Evolutionary conservation across 2,797 vertebrate species (phyloP).

Genomic region (Triplophysa bombifrons): DNA sequence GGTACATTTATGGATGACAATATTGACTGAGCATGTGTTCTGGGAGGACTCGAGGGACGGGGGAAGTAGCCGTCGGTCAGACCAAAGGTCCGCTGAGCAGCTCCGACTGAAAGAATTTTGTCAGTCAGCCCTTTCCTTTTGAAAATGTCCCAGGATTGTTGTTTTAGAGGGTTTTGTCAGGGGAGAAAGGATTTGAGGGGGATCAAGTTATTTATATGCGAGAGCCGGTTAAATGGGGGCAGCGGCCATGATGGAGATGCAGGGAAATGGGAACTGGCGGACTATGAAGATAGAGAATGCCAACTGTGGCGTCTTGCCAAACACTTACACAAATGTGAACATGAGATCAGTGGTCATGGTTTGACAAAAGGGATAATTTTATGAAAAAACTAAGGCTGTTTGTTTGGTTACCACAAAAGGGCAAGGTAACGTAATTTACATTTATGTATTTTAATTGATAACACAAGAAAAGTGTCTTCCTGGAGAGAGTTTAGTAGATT

Average conservation of each 20-base stretch:
- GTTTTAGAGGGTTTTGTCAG: constrained; percentile 76
- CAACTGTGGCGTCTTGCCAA: constrained; percentile 69
- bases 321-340: constrained; percentile 62
- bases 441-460: no score
- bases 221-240: constrained; percentile 76
- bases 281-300: constrained; percentile 74
- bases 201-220: constrained; percentile 81
- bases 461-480: no score
- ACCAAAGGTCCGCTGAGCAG: constrained; percentile 67
- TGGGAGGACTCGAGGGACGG: constrained; percentile 62
- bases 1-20: constrained; percentile 19
- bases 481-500: no score
- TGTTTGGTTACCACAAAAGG: no score
- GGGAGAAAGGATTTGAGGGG: constrained; percentile 77
- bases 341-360: constrained; percentile 36
- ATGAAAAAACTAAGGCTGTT: no score
- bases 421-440: no score
- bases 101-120: constrained; percentile 75
- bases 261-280: constrained; percentile 79
- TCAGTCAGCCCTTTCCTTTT: constrained; percentile 79
- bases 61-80: constrained; percentile 70
- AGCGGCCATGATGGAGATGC: constrained; percentile 66
- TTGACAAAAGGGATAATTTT: neutral
- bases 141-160: constrained; percentile 77
- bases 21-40: constrained; percentile 48